A percentile compares a stretch with the other conserved stretches of the same genome.
phyloP scores from a whole-genome alignment of 2,888 invertebrate genomes.

The Hydrotaea cyrtoneurina region DNA sequence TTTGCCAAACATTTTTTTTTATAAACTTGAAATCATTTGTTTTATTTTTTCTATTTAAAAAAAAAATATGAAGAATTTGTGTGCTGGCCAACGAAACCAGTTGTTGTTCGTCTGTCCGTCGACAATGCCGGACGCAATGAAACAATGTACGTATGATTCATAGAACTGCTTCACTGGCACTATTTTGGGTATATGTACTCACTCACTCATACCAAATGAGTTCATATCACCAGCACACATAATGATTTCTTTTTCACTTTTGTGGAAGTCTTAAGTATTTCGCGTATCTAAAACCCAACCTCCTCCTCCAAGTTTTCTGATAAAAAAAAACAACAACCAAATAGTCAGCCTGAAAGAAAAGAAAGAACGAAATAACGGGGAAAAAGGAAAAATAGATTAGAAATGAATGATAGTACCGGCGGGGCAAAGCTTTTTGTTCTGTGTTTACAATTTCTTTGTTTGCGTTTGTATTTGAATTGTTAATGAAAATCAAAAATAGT shows the following conservation, averaged over 20 bases:
- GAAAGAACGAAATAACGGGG: neutral
- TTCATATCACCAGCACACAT: constrained; percentile 47
- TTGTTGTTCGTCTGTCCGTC: neutral
- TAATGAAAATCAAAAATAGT: constrained; percentile 40
- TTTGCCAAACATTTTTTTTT: too few species aligned
- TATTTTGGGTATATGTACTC: constrained; percentile 18
- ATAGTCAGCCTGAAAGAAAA: constrained; percentile 12
- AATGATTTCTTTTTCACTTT: constrained; percentile 16
- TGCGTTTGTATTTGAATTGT: constrained; percentile 39
- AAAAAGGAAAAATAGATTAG: constrained; percentile 20
- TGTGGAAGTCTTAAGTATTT: neutral
- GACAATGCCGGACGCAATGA: neutral
- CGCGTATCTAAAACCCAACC: constrained; percentile 43
- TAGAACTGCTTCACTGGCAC: constrained; percentile 21
- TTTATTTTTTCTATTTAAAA: neutral
- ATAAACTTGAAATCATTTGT: neutral
- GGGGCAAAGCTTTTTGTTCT: constrained; percentile 47
- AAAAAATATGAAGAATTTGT: neutral
- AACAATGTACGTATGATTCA: constrained; percentile 51
- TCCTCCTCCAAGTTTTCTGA: constrained; percentile 16
- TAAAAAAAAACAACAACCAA: constrained; percentile 26
- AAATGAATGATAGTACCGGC: constrained; percentile 42
- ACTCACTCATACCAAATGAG: constrained; percentile 46
- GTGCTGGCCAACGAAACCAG: constrained; percentile 38
- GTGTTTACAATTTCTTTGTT: constrained; percentile 37